These are phyloP conservation scores for Miichthys miiuy DNA, from an alignment of 2,797 vertebrate genomes.

Conservation along the genomic window DNA sequence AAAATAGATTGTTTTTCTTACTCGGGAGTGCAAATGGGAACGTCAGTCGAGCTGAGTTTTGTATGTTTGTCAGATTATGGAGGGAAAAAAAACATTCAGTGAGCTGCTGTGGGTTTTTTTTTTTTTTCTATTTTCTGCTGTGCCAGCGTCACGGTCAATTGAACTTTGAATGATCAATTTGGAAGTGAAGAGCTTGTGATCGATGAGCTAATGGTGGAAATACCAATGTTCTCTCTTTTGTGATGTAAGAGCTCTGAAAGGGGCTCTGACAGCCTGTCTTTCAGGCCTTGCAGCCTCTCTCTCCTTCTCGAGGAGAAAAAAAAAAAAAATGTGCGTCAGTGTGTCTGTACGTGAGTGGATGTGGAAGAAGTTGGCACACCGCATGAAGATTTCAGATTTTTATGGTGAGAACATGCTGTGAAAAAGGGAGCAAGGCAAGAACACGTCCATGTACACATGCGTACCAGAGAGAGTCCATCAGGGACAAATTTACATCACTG, in stretches of 20 bases:
- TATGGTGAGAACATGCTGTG: conserved; percentile 67
- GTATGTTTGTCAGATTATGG: conserved; percentile 46
- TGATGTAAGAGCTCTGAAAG: conserved; percentile 65
- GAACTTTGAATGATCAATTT: conserved; percentile 77
- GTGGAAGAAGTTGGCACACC: conserved; percentile 63
- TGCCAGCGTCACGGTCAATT: conserved; percentile 62
- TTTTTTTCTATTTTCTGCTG: conserved; percentile 63
- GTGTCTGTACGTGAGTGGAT: conserved; percentile 41
- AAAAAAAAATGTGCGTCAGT: conserved; percentile 27
- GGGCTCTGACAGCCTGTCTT: conserved; percentile 68
- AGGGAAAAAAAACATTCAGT: conserved; percentile 24
- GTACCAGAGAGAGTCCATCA: conserved; percentile 56
- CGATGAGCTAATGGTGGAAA: conserved; percentile 74
- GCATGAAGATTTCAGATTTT: conserved; percentile 60
- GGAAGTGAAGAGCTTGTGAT: conserved; percentile 62
- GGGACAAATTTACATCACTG: conserved; percentile 64
- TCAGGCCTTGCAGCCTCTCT: conserved; percentile 43
- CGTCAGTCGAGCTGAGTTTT: conserved; percentile 19
- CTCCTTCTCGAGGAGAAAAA: not conserved
- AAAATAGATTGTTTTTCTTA: conserved; percentile 45
- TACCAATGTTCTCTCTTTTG: conserved; percentile 58
- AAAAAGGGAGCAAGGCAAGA: conserved; percentile 52
- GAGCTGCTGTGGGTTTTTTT: conserved; percentile 20
- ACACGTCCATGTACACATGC: conserved; percentile 55
- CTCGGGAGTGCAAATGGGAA: conserved; percentile 42